These are phyloP conservation scores for Acrobasis repandana DNA, from an alignment of 2,888 invertebrate species.

Conservation along the genomic window DNA sequence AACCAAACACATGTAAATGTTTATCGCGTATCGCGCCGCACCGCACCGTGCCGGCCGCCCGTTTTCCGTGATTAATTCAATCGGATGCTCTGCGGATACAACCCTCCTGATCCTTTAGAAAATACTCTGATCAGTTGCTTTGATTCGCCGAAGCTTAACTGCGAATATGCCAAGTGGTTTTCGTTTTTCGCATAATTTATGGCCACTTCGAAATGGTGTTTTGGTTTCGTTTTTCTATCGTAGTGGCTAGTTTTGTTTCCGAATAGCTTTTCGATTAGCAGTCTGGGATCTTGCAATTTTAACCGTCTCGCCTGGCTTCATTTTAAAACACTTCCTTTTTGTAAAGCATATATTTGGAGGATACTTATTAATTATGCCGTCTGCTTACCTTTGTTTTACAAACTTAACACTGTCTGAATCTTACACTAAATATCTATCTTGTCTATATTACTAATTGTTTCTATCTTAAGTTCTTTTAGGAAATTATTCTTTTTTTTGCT, in stretches of 20 bases:
- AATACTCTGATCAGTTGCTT: conserved; percentile 55
- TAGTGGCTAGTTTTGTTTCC: conserved; percentile 7
- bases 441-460: no score
- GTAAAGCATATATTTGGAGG: no score
- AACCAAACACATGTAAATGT: conserved; percentile 24
- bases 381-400: no score
- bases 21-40: conserved; percentile 40
- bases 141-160: conserved; percentile 44
- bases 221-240: conserved; percentile 3
- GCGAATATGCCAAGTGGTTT: conserved; percentile 25
- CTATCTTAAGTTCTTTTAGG: no score
- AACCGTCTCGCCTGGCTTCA: background rate
- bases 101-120: conserved; percentile 58
- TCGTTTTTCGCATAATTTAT: conserved; percentile 20
- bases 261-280: conserved; percentile 1
- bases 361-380: no score
- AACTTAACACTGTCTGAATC: no score
- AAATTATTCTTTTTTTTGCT: no score
- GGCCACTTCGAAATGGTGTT: conserved; percentile 14
- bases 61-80: conserved; percentile 73
- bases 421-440: no score
- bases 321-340: background rate
- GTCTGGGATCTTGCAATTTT: background rate
- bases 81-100: conserved; percentile 66
- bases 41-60: conserved; percentile 42